These are phyloP conservation scores for Bombyx mandarina DNA, from an alignment of 1,140 invertebrate species.

Conservation along the genomic window DNA sequence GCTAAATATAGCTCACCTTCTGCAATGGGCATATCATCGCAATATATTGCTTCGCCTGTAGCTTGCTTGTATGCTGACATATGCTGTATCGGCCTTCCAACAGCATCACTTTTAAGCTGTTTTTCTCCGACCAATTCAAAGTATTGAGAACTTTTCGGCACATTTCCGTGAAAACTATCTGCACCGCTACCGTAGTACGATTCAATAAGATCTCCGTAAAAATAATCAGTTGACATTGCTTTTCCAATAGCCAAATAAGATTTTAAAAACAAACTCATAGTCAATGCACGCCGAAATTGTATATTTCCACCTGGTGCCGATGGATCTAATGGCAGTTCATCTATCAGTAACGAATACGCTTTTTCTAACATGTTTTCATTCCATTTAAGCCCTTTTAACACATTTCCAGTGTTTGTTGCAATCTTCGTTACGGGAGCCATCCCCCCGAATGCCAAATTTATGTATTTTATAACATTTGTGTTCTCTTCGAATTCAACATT, in stretches of 20 bases:
- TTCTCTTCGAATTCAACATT: constrained; percentile 76
- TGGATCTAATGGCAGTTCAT: constrained; percentile 84
- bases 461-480: constrained; percentile 75
- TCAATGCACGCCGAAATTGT: constrained; percentile 84
- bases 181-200: constrained; percentile 72
- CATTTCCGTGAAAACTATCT: constrained; percentile 75
- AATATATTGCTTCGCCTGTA: constrained; percentile 93
- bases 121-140: constrained; percentile 80
- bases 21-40: constrained; percentile 88
- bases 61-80: constrained; percentile 89
- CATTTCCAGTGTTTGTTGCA: constrained; percentile 78
- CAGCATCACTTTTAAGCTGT: constrained; percentile 78
- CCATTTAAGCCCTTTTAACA: constrained; percentile 81
- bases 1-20: constrained; percentile 85
- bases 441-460: constrained; percentile 86
- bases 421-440: constrained; percentile 93
- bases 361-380: constrained; percentile 79
- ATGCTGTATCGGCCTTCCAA: constrained; percentile 89
- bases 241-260: constrained; percentile 83
- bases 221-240: constrained; percentile 64
- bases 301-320: constrained; percentile 93
- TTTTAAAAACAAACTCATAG: constrained; percentile 92
- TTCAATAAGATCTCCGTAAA: constrained; percentile 60
- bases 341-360: constrained; percentile 75
- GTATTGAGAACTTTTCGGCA: constrained; percentile 85